Base-by-base conservation (phyloP, 2,797 vertebrate species). In the Chaenodraco wilsoni region DNA sequence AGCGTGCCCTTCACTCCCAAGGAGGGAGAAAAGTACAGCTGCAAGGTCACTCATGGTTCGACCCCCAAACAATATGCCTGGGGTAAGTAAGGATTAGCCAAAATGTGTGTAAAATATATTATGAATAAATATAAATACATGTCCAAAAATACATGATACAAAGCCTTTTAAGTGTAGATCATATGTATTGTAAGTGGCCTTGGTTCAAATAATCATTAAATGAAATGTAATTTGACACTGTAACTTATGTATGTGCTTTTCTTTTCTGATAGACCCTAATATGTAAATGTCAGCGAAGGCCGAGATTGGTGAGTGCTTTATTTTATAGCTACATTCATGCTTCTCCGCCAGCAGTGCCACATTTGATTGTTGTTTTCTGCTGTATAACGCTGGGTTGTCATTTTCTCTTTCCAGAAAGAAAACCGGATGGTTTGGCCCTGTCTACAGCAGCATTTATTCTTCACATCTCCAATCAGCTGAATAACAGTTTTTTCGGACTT, bases 1-100 rank as follows among this genome's bases (percentile, higher is more conserved):
- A 72, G 80, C 0, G 84, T 1, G 0, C 0, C 1, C 0, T 95
- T 97, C 84, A 84, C 0, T 0, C 95, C 96, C 0, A 0, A 0
- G 0, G 5, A 0, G 0, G 66, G 0, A 0, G 76, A 92, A 0
- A 0, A 0, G 0, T 96, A 80, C 43, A 0, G 0, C 11, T 98
- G 97, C 85, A 69, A 0, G 0, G 96, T 98, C 74, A 43, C 0
- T 0, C 97, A 97, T 9, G 64, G 41, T 5, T 0, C 0, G 0
- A 0, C 0, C 0, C 0, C 9, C 0, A 64, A 0, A 0, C 0
- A 0, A 0, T 83, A 60, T 15, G 44, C 0, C 3, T 98, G 95
- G 96, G 94, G 97, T 98, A 17, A 92, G 90, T 80, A 1, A 3
- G 13, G 7, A 21, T 40, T n/a, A 11, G 41, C n/a, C 11, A 7